A percentile compares a stretch with the other conserved stretches of the same genome.
Evolutionary conservation across 2,888 invertebrate genomes (phyloP).

Genomic region (Monochamus alternatus): DNA sequence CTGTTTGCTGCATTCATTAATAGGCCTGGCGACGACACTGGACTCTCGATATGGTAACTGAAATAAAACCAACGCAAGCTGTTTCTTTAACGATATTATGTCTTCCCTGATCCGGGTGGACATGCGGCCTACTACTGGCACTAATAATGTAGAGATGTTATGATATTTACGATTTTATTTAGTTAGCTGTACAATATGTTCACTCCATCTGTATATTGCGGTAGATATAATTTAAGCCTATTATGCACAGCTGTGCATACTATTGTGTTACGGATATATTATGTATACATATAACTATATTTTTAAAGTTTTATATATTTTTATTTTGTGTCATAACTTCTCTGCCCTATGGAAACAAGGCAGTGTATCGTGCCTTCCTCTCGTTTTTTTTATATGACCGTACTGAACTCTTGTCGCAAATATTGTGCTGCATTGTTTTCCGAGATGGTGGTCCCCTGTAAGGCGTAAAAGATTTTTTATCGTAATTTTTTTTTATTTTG

Average conservation of each 20-base stretch:
- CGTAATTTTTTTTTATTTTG: constrained; percentile 51
- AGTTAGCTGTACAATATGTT: constrained; percentile 53
- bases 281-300: constrained; percentile 55
- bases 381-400: constrained; percentile 67
- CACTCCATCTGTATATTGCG: constrained; percentile 56
- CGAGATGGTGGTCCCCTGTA: constrained; percentile 52
- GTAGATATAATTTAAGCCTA: constrained; percentile 50
- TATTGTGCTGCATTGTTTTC: constrained; percentile 43
- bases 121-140: constrained; percentile 67
- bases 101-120: constrained; percentile 64
- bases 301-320: constrained; percentile 59
- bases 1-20: constrained; percentile 71
- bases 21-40: constrained; percentile 72
- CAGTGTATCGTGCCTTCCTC: constrained; percentile 70
- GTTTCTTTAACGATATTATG: constrained; percentile 64
- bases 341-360: constrained; percentile 66
- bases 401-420: constrained; percentile 61
- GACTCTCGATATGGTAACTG: constrained; percentile 67
- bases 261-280: constrained; percentile 49
- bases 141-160: constrained; percentile 69
- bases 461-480: constrained; percentile 58
- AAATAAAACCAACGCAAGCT: constrained; percentile 53
- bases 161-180: constrained; percentile 62
- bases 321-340: constrained; percentile 67
- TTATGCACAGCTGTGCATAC: constrained; percentile 51